A percentile compares a stretch with the other conserved stretches of the same genome.
phyloP scores from a whole-genome alignment of 2,797 vertebrate genomes.

The Thripadectes ignobilis region DNA sequence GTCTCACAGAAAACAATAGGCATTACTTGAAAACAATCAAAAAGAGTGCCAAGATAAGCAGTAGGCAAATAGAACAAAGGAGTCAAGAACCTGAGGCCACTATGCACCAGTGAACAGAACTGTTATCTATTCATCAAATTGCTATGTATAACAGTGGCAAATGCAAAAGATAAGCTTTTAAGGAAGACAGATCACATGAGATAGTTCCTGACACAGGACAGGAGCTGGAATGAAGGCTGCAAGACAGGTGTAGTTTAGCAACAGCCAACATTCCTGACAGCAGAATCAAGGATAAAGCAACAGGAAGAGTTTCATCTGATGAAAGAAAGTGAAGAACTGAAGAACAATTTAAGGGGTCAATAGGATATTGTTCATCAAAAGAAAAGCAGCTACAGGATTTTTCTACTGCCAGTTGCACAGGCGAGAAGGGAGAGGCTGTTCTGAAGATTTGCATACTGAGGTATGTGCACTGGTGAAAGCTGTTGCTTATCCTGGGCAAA shows the following conservation, averaged over 20 bases:
- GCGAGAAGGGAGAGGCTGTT: not conserved
- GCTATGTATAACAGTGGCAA: not conserved
- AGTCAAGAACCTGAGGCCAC: conserved; percentile 46
- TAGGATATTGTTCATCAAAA: not conserved
- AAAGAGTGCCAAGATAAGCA: conserved; percentile 26
- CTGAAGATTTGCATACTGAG: not conserved
- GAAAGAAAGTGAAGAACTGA: not conserved
- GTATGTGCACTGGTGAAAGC: not conserved
- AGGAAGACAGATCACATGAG: conserved; percentile 10
- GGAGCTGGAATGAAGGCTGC: not conserved
- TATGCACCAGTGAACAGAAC: conserved; percentile 30
- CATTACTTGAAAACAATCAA: conserved; percentile 1
- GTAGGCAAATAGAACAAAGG: conserved; percentile 27
- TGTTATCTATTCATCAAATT: conserved; percentile 20
- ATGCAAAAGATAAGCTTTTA: conserved; percentile 24
- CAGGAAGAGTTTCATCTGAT: not conserved
- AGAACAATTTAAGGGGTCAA: not conserved
- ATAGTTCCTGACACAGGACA: not conserved
- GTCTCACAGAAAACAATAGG: not conserved
- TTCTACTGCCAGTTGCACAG: not conserved
- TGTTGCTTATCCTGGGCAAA: not conserved
- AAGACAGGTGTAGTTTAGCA: not conserved
- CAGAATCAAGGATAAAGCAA: not conserved
- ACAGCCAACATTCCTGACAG: not conserved
- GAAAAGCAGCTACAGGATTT: not conserved